Percentiles rank a stretch among this genome's conserved stretches.
Evolutionary conservation across 2,797 vertebrate species (phyloP).

Genomic region (Otus scops): DNA sequence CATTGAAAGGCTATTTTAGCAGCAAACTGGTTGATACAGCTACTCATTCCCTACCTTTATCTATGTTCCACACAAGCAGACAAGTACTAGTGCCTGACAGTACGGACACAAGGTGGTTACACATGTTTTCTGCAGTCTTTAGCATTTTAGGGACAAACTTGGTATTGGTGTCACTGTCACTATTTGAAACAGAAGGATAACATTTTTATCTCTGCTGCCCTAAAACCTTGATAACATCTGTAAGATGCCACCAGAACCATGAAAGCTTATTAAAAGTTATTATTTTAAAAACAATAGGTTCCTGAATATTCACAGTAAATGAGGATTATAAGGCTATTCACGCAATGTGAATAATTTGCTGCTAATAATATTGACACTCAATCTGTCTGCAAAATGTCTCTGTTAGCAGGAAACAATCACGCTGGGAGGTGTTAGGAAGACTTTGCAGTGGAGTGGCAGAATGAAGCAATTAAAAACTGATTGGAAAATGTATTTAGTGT

Average conservation of each 20-base stretch:
- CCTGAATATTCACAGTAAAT: neutral
- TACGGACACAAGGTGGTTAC: neutral
- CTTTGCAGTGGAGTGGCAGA: constrained; percentile 4
- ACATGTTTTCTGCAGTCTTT: neutral
- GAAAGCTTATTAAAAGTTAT: neutral
- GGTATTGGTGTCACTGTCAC: neutral
- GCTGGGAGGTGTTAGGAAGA: constrained; percentile 45
- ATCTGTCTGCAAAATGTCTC: constrained; percentile 60
- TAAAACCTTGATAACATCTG: neutral
- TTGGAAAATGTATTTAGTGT: neutral
- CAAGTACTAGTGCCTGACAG: neutral
- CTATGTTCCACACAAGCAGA: constrained; percentile 47
- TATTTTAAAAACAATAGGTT: neutral
- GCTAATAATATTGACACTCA: constrained; percentile 66
- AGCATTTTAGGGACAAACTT: neutral
- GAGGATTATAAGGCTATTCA: constrained; percentile 42
- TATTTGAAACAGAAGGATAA: neutral
- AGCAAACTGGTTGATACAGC: constrained; percentile 76
- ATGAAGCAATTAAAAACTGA: constrained; percentile 15
- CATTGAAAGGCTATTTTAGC: constrained; percentile 80
- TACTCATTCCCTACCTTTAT: constrained; percentile 68
- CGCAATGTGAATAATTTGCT: constrained; percentile 60
- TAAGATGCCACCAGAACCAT: neutral
- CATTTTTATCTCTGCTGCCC: neutral
- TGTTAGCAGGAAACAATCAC: constrained; percentile 52